A percentile compares a stretch with the other conserved stretches of the same genome.
These are phyloP conservation scores for Epinephelus cyanopodus DNA, from an alignment of 2,113 vertebrate species.

Conservation along the genomic window DNA sequence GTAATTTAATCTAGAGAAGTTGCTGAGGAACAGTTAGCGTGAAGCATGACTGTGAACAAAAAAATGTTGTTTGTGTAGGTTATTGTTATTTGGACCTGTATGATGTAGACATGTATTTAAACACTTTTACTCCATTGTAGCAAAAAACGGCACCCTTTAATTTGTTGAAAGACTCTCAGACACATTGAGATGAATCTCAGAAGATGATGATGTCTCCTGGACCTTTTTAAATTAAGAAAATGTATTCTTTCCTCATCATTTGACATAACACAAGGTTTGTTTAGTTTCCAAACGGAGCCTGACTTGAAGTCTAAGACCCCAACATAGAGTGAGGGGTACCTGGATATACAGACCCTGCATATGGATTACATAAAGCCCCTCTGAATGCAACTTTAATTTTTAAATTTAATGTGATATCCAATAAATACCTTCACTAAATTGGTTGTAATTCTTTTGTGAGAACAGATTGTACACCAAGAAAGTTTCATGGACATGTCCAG, in stretches of 20 bases:
- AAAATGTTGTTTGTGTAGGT: conserved; percentile 28
- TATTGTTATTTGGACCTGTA: conserved; percentile 40
- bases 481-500: background rate
- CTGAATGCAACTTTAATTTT: background rate
- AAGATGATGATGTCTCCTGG: background rate
- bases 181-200: background rate
- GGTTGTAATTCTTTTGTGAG: background rate
- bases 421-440: conserved; percentile 7
- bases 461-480: conserved; percentile 4
- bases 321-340: background rate
- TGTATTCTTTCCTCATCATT: background rate
- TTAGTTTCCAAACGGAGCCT: background rate
- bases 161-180: background rate
- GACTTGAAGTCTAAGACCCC: background rate
- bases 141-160: conserved; percentile 1
- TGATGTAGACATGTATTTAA: conserved; percentile 51
- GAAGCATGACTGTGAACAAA: conserved; percentile 33
- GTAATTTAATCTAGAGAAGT: conserved; percentile 29
- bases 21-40: conserved; percentile 13
- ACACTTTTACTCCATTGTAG: conserved; percentile 25
- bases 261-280: background rate
- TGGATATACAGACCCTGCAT: background rate
- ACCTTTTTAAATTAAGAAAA: background rate
- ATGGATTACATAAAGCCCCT: background rate
- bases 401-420: background rate